Evolutionary conservation across 2,888 invertebrate genomes (phyloP).

Genomic region (Parnassius orleans): DNA sequence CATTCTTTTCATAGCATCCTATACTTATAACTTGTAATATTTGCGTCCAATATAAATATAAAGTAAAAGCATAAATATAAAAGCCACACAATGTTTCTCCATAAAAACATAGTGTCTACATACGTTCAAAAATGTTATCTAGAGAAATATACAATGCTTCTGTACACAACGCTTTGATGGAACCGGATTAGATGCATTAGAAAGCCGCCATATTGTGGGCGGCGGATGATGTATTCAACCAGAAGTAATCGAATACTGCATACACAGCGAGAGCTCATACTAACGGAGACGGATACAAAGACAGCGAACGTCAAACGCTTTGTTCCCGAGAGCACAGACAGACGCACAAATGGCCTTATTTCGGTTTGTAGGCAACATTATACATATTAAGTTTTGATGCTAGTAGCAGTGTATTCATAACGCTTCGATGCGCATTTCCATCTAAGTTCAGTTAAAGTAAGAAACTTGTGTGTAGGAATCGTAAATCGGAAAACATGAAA

Average conservation of each 20-base stretch:
- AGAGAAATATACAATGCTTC: conserved; percentile 10
- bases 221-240: conserved; percentile 24
- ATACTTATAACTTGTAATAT: too few species aligned
- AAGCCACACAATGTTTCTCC: too few species aligned
- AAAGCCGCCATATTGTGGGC: conserved; percentile 21
- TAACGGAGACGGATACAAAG: conserved; percentile 20
- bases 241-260: conserved; percentile 26
- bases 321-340: conserved; percentile 16
- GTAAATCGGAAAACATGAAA: conserved; percentile 10
- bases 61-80: too few species aligned
- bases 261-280: conserved; percentile 19
- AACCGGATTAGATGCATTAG: conserved; percentile 23
- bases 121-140: conserved; percentile 7
- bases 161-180: conserved; percentile 20
- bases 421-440: conserved; percentile 12
- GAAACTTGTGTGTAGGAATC: background rate
- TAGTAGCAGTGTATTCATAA: conserved; percentile 6
- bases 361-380: conserved; percentile 12
- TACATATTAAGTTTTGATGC: conserved; percentile 26
- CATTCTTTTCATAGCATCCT: too few species aligned
- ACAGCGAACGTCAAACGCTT: conserved; percentile 26
- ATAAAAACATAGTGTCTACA: too few species aligned
- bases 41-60: too few species aligned
- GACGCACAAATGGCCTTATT: conserved; percentile 22
- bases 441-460: conserved; percentile 1